Percentiles rank a stretch among this genome's conserved stretches.
Evolutionary conservation across 2,888 invertebrate species (phyloP).

Genomic region (Tipula helvola): DNA sequence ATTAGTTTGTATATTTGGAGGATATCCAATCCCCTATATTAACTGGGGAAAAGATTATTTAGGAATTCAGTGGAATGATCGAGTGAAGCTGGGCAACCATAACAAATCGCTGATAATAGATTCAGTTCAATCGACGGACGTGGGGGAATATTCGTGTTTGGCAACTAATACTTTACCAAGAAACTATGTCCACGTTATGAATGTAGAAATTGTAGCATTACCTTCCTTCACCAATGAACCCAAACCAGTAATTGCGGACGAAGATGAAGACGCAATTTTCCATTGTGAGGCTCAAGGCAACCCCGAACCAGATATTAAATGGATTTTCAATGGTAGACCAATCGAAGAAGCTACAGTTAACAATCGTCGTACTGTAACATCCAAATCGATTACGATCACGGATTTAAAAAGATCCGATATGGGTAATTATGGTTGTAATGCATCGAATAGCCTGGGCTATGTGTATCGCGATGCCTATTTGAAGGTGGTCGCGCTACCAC

Average conservation of each 20-base stretch:
- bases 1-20: constrained; percentile 92
- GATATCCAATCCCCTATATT: constrained; percentile 89
- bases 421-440: constrained; percentile 98
- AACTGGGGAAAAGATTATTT: constrained; percentile 79
- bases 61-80: constrained; percentile 54
- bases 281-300: constrained; percentile 79
- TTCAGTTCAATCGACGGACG: constrained; percentile 76
- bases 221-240: constrained; percentile 90
- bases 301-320: constrained; percentile 83
- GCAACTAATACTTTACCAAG: constrained; percentile 77
- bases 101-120: constrained; percentile 87
- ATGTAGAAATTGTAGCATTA: constrained; percentile 51
- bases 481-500: constrained; percentile 75
- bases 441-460: constrained; percentile 95
- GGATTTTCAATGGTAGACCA: constrained; percentile 93
- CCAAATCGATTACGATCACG: constrained; percentile 66
- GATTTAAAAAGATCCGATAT: constrained; percentile 78
- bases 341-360: constrained; percentile 59
- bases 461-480: constrained; percentile 96
- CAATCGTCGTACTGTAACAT: constrained; percentile 52
- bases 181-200: constrained; percentile 76
- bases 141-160: constrained; percentile 87
- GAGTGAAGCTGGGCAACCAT: constrained; percentile 77
- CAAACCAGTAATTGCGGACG: constrained; percentile 72
- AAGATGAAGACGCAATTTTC: constrained; percentile 80